A percentile compares a stretch with the other conserved stretches of the same genome.
Conservation (phyloP, 2,888 invertebrate genomes). For the Drosophila histrio region DNA sequence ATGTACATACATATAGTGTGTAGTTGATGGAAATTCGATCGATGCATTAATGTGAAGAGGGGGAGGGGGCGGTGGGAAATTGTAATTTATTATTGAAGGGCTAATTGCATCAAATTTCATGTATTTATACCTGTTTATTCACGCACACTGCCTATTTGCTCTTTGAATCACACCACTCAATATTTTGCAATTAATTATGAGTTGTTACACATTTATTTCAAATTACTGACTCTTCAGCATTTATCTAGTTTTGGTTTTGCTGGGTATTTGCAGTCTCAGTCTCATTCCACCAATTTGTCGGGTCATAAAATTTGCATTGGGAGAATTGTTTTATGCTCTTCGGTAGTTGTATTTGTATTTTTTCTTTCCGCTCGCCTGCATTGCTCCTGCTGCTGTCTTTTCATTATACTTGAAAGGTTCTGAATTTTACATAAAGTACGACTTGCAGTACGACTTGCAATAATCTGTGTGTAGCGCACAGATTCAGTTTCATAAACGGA, state of each 20-base stretch:
- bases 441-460: constrained; percentile 23
- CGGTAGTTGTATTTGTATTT: constrained; percentile 11
- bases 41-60: background rate
- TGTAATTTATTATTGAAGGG: background rate
- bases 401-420: constrained; percentile 31
- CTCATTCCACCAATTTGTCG: no score
- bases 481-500: constrained; percentile 2
- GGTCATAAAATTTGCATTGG: constrained; percentile 66
- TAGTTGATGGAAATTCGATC: background rate
- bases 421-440: constrained; percentile 45
- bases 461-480: constrained; percentile 23
- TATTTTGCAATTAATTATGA: no score
- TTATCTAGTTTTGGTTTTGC: no score
- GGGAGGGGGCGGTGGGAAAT: background rate
- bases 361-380: background rate
- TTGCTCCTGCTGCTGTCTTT: constrained; percentile 13
- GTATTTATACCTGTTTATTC: background rate
- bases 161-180: no score
- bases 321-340: constrained; percentile 58
- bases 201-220: no score
- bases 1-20: no score
- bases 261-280: no score
- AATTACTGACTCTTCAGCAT: no score
- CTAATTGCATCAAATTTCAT: background rate
- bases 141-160: background rate